Evolutionary conservation across 1,140 invertebrate species (phyloP).

Genomic region (Drosophila sp.): DNA sequence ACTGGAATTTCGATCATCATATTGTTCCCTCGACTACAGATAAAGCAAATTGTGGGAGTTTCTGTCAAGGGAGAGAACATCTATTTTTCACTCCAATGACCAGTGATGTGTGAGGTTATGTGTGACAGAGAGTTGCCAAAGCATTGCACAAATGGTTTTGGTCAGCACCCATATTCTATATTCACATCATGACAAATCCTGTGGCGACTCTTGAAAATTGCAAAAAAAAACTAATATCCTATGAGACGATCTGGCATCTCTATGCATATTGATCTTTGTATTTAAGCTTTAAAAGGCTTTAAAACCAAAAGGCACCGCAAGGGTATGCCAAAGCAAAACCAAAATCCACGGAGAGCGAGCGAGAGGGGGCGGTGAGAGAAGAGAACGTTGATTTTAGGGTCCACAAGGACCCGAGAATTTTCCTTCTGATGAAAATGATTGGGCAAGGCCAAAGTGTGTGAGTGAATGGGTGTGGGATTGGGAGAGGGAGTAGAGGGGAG

Average conservation of each 20-base stretch:
- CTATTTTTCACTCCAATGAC: neutral
- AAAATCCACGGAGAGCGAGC: neutral
- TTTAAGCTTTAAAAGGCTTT: neutral
- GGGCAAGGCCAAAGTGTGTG: slow-evolving; percentile 11
- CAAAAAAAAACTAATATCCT: no score
- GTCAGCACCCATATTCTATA: neutral
- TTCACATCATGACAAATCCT: neutral
- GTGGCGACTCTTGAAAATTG: no score
- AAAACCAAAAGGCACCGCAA: neutral
- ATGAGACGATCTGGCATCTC: no score
- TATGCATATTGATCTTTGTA: no score
- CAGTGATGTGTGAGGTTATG: neutral
- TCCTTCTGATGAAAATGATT: slow-evolving; percentile 13
- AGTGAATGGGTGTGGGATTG: neutral
- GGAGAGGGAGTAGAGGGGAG: neutral
- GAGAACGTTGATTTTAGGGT: slow-evolving; percentile 18
- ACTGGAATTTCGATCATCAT: neutral
- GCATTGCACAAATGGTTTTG: no score
- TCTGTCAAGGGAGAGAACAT: neutral
- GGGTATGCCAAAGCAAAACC: neutral
- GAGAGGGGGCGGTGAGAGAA: neutral
- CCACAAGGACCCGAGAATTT: slow-evolving; percentile 1
- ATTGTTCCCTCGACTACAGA: neutral
- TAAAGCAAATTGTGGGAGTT: neutral
- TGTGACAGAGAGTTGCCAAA: neutral